Percentiles rank a stretch among this genome's conserved stretches.
Conservation (phyloP, 2,113 vertebrate genomes). For the Etia nguti region DNA sequence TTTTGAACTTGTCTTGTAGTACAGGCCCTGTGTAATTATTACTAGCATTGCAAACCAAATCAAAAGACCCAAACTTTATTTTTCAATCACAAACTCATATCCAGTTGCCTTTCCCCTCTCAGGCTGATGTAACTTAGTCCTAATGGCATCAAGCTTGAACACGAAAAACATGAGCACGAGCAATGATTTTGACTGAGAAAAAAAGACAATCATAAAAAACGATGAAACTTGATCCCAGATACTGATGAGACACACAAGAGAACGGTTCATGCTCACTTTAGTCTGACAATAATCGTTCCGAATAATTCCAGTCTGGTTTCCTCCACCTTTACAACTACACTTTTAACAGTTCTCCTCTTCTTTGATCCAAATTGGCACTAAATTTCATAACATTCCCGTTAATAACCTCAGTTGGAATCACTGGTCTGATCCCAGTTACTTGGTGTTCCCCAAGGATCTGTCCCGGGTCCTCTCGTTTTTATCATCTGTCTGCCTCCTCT, state of each 20-base stretch:
- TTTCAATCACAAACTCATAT: background rate
- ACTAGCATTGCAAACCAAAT: background rate
- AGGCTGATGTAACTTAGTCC: background rate
- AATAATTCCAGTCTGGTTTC: background rate
- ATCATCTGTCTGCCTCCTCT: background rate
- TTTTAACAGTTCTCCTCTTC: background rate
- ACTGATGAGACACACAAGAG: background rate
- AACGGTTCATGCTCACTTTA: background rate
- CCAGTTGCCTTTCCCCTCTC: background rate
- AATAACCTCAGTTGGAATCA: background rate
- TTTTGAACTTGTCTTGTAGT: background rate
- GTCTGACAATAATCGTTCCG: rapidly evolving
- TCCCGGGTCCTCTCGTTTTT: background rate
- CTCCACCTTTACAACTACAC: background rate
- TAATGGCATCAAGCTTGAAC: background rate
- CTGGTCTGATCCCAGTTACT: background rate
- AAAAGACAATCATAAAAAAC: background rate
- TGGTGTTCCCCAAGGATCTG: background rate
- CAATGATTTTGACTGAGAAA: background rate
- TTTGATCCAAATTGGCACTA: background rate
- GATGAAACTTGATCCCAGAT: background rate
- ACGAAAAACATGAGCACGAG: background rate
- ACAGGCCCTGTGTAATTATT: background rate
- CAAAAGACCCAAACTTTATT: background rate
- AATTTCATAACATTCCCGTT: background rate